Percentiles rank a stretch among this genome's conserved stretches.
Conservation (phyloP, 1,140 invertebrate species). For the Caerostris extrusa region DNA sequence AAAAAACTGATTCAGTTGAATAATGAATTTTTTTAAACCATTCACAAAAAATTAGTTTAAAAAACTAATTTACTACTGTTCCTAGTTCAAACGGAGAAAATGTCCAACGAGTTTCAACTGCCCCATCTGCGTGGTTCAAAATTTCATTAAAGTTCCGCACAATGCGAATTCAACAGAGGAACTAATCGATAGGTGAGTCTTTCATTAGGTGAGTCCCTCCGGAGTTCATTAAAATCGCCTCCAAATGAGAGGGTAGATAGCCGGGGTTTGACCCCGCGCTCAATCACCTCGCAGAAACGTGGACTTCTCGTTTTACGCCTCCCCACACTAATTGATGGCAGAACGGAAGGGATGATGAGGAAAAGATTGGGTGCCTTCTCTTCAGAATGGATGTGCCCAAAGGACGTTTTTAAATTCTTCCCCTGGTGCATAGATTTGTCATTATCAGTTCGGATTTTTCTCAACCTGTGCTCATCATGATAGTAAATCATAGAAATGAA, state of each 20-base stretch:
- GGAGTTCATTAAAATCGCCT: slow-evolving; percentile 73
- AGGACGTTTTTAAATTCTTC: neutral
- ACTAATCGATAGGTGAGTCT: slow-evolving; percentile 56
- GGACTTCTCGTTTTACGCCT: slow-evolving; percentile 50
- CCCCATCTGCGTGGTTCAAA: slow-evolving; percentile 28
- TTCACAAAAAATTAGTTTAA: too few species aligned
- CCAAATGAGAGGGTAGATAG: slow-evolving; percentile 34
- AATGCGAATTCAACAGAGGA: slow-evolving; percentile 23
- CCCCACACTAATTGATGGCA: neutral
- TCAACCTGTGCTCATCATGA: neutral
- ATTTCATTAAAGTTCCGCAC: slow-evolving; percentile 55
- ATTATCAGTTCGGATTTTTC: neutral
- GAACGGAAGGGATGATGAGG: neutral
- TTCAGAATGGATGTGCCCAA: neutral
- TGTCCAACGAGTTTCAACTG: neutral
- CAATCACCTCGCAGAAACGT: slow-evolving; percentile 39
- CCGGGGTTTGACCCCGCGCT: slow-evolving; percentile 31
- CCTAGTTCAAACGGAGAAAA: neutral
- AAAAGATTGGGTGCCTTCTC: neutral
- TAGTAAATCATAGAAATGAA: neutral
- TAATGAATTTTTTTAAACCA: too few species aligned
- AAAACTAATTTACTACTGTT: too few species aligned
- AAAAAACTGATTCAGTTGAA: too few species aligned
- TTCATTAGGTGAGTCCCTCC: slow-evolving; percentile 49
- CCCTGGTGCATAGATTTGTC: neutral